These are phyloP conservation scores for Onthophagus sagittarius DNA, from an alignment of 2,888 invertebrate genomes.

Conservation along the genomic window DNA sequence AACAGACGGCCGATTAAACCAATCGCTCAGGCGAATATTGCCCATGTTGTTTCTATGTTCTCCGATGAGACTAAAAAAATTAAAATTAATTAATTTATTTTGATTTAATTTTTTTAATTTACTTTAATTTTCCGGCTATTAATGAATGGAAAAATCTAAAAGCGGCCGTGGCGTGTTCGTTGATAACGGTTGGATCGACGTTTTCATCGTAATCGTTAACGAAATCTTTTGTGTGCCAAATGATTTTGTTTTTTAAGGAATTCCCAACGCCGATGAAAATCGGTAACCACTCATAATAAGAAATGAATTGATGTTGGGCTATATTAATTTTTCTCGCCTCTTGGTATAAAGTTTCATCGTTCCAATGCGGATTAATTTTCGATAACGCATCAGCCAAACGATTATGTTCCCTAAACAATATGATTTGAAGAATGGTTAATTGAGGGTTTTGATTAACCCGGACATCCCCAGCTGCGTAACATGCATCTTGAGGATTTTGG, in stretches of 20 bases:
- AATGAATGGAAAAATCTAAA: slow-evolving; percentile 71
- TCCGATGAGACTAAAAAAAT: slow-evolving; percentile 53
- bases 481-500: slow-evolving; percentile 60
- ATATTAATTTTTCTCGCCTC: slow-evolving; percentile 67
- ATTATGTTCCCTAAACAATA: slow-evolving; percentile 71
- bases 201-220: slow-evolving; percentile 65
- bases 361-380: slow-evolving; percentile 70
- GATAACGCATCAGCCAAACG: slow-evolving; percentile 60
- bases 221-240: slow-evolving; percentile 58
- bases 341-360: slow-evolving; percentile 69
- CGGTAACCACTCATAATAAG: slow-evolving; percentile 75
- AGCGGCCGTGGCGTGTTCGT: slow-evolving; percentile 69
- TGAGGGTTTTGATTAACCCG: slow-evolving; percentile 72
- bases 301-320: slow-evolving; percentile 68
- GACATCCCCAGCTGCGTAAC: slow-evolving; percentile 71
- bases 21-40: slow-evolving; percentile 65
- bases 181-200: slow-evolving; percentile 62
- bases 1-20: slow-evolving; percentile 64
- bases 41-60: slow-evolving; percentile 55
- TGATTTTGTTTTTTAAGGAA: slow-evolving; percentile 59
- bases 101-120: too few relatives aligned
- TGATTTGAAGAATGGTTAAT: slow-evolving; percentile 63
- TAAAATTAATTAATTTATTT: neutral
- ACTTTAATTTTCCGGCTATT: slow-evolving; percentile 68
- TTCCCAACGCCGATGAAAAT: slow-evolving; percentile 66